A percentile compares a stretch with the other conserved stretches of the same genome.
Conservation (phyloP, 2,888 invertebrate species). For the Lasioglossum pauxillum region DNA sequence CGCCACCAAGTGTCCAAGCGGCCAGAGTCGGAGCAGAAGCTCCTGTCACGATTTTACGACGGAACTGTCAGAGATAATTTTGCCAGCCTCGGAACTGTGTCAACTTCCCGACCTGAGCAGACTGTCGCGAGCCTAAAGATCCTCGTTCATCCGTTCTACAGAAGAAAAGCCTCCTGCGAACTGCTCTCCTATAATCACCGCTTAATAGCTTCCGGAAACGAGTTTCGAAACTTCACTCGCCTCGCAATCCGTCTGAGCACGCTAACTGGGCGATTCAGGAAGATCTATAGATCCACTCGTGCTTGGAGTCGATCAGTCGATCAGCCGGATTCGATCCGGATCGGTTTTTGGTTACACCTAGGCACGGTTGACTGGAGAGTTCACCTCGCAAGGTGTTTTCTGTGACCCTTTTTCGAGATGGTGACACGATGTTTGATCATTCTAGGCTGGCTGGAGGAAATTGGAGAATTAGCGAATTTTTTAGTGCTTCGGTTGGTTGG, state of each 20-base stretch:
- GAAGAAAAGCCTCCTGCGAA: background rate
- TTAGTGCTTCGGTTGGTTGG: background rate
- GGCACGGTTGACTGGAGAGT: background rate
- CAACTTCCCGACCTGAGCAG: background rate
- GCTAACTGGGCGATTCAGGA: background rate
- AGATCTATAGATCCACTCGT: background rate
- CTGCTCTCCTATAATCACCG: conserved; percentile 14
- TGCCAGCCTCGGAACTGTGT: background rate
- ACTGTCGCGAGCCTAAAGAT: background rate
- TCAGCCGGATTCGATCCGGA: background rate
- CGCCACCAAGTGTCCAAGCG: background rate
- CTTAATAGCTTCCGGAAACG: conserved; percentile 35
- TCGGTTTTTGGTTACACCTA: background rate
- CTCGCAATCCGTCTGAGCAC: background rate
- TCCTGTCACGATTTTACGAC: background rate
- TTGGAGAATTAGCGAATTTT: background rate
- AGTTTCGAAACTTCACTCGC: conserved; percentile 40
- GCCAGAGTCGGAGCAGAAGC: background rate
- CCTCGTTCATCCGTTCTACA: background rate
- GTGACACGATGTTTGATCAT: background rate
- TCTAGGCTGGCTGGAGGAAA: background rate
- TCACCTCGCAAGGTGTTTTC: background rate
- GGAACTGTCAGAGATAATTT: background rate
- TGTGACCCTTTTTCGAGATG: background rate
- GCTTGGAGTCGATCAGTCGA: background rate